Evolutionary conservation across 2,888 invertebrate species (phyloP).

Genomic region (Syrphus vitripennis): DNA sequence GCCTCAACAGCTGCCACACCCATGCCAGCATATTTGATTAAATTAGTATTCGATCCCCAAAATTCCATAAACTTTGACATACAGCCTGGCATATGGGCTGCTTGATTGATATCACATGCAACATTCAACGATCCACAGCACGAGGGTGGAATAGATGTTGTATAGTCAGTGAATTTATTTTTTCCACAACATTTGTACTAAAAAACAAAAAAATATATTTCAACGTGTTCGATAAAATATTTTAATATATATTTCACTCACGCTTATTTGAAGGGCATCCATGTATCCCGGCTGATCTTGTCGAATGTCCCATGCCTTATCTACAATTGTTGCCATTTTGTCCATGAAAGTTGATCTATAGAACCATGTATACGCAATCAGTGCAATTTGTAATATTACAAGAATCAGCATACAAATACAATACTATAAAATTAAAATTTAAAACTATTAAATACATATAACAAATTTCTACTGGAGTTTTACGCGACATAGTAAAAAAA

Average conservation of each 20-base stretch:
- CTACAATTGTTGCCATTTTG: slow-evolving; percentile 82
- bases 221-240: not conserved
- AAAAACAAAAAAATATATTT: not conserved
- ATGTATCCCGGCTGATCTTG: slow-evolving; percentile 74
- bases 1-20: slow-evolving; percentile 88
- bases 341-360: slow-evolving; percentile 83
- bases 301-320: slow-evolving; percentile 77
- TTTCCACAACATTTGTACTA: slow-evolving; percentile 78
- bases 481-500: too few species aligned
- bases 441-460: not conserved
- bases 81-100: slow-evolving; percentile 73
- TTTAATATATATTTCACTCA: slow-evolving; percentile 72
- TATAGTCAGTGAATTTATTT: slow-evolving; percentile 72
- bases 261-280: slow-evolving; percentile 76
- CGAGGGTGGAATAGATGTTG: slow-evolving; percentile 73
- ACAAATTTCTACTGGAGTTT: too few species aligned
- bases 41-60: slow-evolving; percentile 76
- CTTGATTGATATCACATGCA: slow-evolving; percentile 72
- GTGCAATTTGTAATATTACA: slow-evolving; percentile 87
- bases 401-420: slow-evolving; percentile 87
- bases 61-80: slow-evolving; percentile 79
- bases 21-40: slow-evolving; percentile 86
- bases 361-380: slow-evolving; percentile 87
- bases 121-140: slow-evolving; percentile 75
- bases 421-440: slow-evolving; percentile 83